These are phyloP conservation scores for Musca vetustissima DNA, from an alignment of 1,140 invertebrate species.

Conservation along the genomic window DNA sequence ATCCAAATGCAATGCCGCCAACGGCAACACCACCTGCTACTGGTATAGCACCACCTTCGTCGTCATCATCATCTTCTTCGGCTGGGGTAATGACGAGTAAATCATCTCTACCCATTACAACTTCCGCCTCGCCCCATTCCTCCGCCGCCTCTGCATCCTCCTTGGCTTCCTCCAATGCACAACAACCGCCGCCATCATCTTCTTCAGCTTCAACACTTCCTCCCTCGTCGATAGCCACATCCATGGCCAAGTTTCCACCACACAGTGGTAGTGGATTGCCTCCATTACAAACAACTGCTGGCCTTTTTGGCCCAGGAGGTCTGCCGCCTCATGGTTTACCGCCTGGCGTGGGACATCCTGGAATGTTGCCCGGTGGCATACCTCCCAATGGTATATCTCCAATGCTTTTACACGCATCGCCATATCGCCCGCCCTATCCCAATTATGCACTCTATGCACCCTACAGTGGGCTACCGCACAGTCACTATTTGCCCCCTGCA, in stretches of 20 bases:
- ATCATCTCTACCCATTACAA: neutral
- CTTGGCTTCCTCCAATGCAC: neutral
- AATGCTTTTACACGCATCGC: conserved; percentile 63
- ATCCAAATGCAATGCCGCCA: conserved; percentile 18
- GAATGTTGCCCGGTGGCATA: conserved; percentile 53
- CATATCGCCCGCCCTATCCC: conserved; percentile 66
- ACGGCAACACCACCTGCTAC: conserved; percentile 5
- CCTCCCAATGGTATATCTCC: conserved; percentile 54
- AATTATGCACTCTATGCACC: conserved; percentile 69
- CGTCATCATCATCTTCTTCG: neutral
- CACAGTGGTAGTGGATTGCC: conserved; percentile 16
- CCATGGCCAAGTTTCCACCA: conserved; percentile 25
- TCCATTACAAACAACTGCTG: conserved; percentile 14
- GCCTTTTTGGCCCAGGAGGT: conserved; percentile 33
- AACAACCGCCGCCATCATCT: neutral
- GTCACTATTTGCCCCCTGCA: conserved; percentile 64
- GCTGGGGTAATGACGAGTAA: neutral
- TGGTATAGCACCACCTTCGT: conserved; percentile 11
- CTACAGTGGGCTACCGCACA: conserved; percentile 70
- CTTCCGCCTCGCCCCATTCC: conserved; percentile 13
- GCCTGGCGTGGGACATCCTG: conserved; percentile 49
- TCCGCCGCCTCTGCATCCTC: neutral
- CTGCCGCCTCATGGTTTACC: conserved; percentile 47
- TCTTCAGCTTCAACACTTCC: neutral
- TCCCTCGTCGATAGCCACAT: conserved; percentile 10